A percentile compares a stretch with the other conserved stretches of the same genome.
Conservation (phyloP, 2,888 invertebrate genomes). For the Gymnocheta viridis region DNA sequence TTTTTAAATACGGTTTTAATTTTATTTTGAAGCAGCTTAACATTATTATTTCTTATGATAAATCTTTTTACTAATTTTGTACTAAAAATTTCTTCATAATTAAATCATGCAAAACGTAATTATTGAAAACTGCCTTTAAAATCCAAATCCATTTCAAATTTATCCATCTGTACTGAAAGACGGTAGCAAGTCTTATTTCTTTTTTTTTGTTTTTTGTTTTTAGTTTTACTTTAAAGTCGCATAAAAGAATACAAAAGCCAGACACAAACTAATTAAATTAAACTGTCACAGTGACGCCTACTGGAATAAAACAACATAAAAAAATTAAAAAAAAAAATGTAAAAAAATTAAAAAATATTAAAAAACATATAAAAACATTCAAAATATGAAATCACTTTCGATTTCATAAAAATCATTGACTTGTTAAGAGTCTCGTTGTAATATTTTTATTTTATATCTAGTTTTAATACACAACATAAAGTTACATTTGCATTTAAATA, state of each 20-base stretch:
- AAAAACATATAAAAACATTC: neutral
- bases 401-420: slow-evolving; percentile 57
- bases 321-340: neutral
- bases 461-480: slow-evolving; percentile 21
- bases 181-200: slow-evolving; percentile 9
- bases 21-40: neutral
- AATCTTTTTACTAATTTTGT: neutral
- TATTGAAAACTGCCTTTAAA: neutral
- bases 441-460: neutral
- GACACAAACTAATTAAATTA: slow-evolving; percentile 66
- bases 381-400: slow-evolving; percentile 60
- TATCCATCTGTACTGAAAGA: slow-evolving; percentile 2
- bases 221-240: neutral
- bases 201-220: neutral
- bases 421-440: slow-evolving; percentile 19
- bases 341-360: neutral
- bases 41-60: neutral
- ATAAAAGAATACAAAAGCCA: slow-evolving; percentile 35
- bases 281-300: slow-evolving; percentile 65
- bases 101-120: slow-evolving; percentile 14
- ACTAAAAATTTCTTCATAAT: slow-evolving; percentile 11
- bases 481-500: slow-evolving; percentile 61
- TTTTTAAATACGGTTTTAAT: neutral
- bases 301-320: slow-evolving; percentile 23
- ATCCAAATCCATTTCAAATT: slow-evolving; percentile 16